These are phyloP conservation scores for Hyalella azteca DNA, from an alignment of 2,888 invertebrate genomes.

Conservation along the genomic window DNA sequence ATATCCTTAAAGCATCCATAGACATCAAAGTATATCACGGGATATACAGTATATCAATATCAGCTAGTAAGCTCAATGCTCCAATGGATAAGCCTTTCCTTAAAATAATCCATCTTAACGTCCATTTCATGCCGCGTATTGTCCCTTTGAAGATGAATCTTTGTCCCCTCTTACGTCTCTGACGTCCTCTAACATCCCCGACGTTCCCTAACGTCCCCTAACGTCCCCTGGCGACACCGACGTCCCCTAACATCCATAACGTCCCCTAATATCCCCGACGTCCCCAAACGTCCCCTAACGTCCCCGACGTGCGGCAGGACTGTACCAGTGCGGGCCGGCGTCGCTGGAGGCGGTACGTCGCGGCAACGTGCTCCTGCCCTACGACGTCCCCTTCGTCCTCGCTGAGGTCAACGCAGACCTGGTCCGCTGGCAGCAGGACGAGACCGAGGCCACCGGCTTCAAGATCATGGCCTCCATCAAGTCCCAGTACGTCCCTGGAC, in stretches of 20 bases:
- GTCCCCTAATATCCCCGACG: background rate
- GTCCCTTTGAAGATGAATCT: no score
- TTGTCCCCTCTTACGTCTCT: no score
- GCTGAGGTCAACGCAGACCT: constrained; percentile 95
- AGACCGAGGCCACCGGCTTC: background rate
- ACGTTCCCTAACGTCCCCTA: background rate
- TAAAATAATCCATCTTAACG: no score
- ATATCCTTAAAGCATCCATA: no score
- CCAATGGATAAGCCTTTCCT: no score
- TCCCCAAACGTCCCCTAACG: background rate
- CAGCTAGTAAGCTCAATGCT: no score
- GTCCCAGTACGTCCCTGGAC: constrained; percentile 41
- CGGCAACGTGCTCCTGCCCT: constrained; percentile 81
- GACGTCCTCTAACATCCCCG: no score
- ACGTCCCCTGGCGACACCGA: background rate
- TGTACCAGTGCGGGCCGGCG: constrained; percentile 87
- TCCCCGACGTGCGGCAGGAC: no score
- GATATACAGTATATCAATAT: no score
- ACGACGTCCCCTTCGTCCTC: constrained; percentile 84
- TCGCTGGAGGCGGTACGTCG: constrained; percentile 81
- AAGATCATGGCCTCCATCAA: constrained; percentile 33
- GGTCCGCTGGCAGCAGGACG: constrained; percentile 75
- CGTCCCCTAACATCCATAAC: background rate
- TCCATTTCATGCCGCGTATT: no score
- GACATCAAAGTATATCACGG: no score